Conservation (phyloP, 2,797 vertebrate genomes). For the Geotrypetes seraphini region DNA sequence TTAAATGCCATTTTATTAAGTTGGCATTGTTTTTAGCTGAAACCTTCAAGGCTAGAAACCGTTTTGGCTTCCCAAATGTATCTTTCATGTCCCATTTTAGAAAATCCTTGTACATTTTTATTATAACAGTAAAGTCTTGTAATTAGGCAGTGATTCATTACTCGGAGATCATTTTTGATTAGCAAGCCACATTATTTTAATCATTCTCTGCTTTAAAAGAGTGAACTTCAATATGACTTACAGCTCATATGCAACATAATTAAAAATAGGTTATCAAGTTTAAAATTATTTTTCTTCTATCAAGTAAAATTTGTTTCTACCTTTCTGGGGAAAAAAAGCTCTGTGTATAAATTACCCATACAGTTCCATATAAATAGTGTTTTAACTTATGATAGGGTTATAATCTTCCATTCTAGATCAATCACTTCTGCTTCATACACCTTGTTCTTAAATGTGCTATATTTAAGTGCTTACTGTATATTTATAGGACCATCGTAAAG, state of each 20-base stretch:
- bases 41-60: constrained; percentile 3
- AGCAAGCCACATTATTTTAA: constrained; percentile 11
- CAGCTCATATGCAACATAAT: not conserved
- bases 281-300: not conserved
- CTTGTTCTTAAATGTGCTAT: too few relatives aligned
- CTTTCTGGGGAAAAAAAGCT: too few relatives aligned
- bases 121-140: not conserved
- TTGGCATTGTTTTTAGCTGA: constrained; percentile 12
- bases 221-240: constrained; percentile 1
- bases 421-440: too few relatives aligned
- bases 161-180: constrained; percentile 1
- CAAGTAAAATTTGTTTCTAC: too few relatives aligned
- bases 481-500: too few relatives aligned
- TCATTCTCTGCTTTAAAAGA: constrained; percentile 24
- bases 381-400: too few relatives aligned
- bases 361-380: too few relatives aligned
- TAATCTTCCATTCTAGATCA: too few relatives aligned
- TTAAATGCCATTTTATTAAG: constrained; percentile 26
- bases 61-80: constrained; percentile 1
- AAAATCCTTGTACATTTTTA: not conserved
- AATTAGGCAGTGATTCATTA: constrained; percentile 16
- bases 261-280: not conserved
- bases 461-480: too few relatives aligned
- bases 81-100: constrained; percentile 5
- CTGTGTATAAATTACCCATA: too few relatives aligned